Base-by-base conservation (phyloP, 2,113 vertebrate genomes). In the Carassius auratus region DNA sequence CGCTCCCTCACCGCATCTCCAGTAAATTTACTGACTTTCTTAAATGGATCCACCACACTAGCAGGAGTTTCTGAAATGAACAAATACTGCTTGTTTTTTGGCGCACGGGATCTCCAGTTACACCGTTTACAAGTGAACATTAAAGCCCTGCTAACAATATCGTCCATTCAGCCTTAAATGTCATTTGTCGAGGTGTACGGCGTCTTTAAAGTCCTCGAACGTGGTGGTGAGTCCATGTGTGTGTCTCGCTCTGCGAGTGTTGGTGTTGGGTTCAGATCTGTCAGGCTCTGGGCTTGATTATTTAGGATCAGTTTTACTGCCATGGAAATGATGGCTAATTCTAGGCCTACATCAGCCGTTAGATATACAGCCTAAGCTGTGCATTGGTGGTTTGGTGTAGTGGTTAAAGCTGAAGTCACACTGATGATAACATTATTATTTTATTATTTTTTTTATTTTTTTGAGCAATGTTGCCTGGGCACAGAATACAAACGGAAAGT, bases 21-120 rank as follows among this genome's bases (percentile, higher is more conserved):
- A 87, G 86, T 81, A 90, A 90, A 86, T 83, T 86, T 89, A 93
- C 90, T 90, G 90, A 91, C 88, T 80, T 81, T 89, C 88, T 85
- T 88, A 85, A 86, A 84, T 73, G 76, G 69, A 81, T 78, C 57
- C 88, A 84, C 86, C 82, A 3, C 78, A 59, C 75, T 52, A 50
- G 14, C 13, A 55, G 15, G 19, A 42, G 33, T 17, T 79, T 85
- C 74, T 83, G 45, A n/a, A 85, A 88, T 89, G 78, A 89, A 89
- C 84, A 84, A 87, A 86, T 45, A 80, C 89, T 77, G 85, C 74
- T 84, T 66, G 68, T 66, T 85, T 89, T 91, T 36, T 42, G 42
- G 42, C 42, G 1, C 0, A 8, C 8, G 42, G 42, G 42, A 42
- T 42, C 68, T 71, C 3, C 33, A 71, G 8, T 38, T 87, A 45